phyloP scores from a whole-genome alignment of 2,113 vertebrate genomes.

The Nycticorax nycticorax region DNA sequence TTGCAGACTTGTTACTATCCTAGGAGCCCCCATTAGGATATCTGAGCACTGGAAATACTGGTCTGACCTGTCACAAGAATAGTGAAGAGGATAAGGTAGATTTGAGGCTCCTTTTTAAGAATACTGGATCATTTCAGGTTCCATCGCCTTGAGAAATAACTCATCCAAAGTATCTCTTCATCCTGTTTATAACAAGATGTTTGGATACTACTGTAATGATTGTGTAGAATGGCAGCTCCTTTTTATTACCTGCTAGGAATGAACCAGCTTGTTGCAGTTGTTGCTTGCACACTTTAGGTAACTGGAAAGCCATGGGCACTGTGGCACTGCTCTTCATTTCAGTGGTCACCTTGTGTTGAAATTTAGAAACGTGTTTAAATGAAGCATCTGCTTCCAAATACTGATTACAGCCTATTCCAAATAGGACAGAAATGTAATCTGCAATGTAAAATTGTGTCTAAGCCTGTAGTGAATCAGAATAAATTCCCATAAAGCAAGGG shows the following conservation, averaged over 20 bases:
- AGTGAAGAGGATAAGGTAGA: not conserved
- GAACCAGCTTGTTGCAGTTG: not conserved
- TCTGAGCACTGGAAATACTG: not conserved
- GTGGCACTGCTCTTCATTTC: not conserved
- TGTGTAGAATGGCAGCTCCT: not conserved
- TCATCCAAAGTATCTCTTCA: not conserved
- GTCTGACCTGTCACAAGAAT: not conserved
- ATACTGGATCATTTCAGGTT: accelerated
- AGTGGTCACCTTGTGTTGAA: not conserved
- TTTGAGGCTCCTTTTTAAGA: not conserved
- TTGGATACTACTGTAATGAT: not conserved
- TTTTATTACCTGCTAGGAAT: not conserved
- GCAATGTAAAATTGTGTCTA: not conserved
- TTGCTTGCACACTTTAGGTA: not conserved
- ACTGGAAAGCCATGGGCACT: accelerated
- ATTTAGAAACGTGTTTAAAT: not conserved
- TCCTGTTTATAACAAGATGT: not conserved
- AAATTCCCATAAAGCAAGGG: not conserved
- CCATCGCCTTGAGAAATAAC: not conserved
- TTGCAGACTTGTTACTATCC: not conserved
- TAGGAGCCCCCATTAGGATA: no score
- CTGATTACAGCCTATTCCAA: not conserved
- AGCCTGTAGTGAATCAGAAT: not conserved
- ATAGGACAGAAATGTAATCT: not conserved
- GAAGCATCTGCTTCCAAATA: not conserved